Evolutionary conservation across 2,888 invertebrate genomes (phyloP).

Genomic region (Scotopteryx bipunctaria): DNA sequence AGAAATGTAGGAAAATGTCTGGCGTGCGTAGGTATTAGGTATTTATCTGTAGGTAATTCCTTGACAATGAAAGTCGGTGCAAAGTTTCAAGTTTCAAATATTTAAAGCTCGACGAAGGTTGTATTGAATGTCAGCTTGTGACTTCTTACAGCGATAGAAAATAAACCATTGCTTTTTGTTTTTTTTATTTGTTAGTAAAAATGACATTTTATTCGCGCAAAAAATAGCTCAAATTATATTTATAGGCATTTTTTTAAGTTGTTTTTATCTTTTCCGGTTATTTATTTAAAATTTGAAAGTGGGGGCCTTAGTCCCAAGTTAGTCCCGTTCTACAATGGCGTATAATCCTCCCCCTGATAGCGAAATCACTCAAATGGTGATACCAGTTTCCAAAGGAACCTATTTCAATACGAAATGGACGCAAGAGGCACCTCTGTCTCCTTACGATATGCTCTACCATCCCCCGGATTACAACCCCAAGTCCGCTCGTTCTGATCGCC

Average conservation of each 20-base stretch:
- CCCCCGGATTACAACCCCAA: conserved; percentile 76
- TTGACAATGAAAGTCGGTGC: conserved; percentile 7
- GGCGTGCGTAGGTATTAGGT: no score
- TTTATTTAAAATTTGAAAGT: conserved; percentile 5
- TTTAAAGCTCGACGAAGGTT: no score
- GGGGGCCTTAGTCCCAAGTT: no score
- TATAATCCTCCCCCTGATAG: conserved; percentile 47
- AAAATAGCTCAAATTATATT: no score
- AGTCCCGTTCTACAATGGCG: conserved; percentile 9
- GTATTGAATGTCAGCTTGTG: no score
- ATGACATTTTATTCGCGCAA: neutral
- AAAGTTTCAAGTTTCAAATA: no score
- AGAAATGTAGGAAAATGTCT: neutral
- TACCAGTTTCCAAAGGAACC: conserved; percentile 65
- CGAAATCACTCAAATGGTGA: conserved; percentile 62
- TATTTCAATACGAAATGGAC: conserved; percentile 71
- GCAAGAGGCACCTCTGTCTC: conserved; percentile 53
- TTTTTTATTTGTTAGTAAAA: no score
- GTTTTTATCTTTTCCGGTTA: no score
- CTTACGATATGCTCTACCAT: conserved; percentile 76
- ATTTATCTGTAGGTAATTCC: no score
- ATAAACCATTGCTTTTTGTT: no score
- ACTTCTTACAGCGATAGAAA: no score
- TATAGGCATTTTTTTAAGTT: no score
- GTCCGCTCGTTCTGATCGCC: conserved; percentile 68